A percentile compares a stretch with the other conserved stretches of the same genome.
Conservation (phyloP, 2,113 vertebrate species). For the Ochotona curzoniae region DNA sequence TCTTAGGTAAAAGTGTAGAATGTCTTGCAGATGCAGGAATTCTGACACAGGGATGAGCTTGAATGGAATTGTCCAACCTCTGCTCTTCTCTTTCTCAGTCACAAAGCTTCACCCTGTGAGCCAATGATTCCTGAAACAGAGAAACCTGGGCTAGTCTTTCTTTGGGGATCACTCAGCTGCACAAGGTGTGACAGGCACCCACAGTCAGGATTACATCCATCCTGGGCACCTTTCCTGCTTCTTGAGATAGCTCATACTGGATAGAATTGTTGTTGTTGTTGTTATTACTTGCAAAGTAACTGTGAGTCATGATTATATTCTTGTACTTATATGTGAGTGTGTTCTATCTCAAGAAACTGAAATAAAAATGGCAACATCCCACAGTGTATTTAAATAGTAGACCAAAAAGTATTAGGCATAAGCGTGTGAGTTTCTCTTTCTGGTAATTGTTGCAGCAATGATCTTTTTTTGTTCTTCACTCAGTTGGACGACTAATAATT, state of each 20-base stretch:
- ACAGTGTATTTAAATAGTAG: not conserved
- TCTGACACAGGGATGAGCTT: no score
- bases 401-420: not conserved
- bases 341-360: not conserved
- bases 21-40: no score
- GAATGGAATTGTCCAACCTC: no score
- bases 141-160: not conserved
- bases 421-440: no score
- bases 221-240: not conserved
- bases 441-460: not conserved
- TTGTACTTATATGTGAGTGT: not conserved
- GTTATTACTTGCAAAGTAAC: not conserved
- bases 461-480: not conserved
- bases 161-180: not conserved
- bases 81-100: no score
- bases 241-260: accelerated
- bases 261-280: not conserved
- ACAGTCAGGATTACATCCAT: not conserved
- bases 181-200: not conserved
- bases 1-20: no score
- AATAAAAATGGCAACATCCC: not conserved
- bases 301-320: no score
- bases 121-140: not conserved
- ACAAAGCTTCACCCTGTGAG: not conserved
- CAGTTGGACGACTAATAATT: not conserved